phyloP scores from a whole-genome alignment of 2,113 vertebrate genomes.

The Sinocyclocheilus maitianheensis region DNA sequence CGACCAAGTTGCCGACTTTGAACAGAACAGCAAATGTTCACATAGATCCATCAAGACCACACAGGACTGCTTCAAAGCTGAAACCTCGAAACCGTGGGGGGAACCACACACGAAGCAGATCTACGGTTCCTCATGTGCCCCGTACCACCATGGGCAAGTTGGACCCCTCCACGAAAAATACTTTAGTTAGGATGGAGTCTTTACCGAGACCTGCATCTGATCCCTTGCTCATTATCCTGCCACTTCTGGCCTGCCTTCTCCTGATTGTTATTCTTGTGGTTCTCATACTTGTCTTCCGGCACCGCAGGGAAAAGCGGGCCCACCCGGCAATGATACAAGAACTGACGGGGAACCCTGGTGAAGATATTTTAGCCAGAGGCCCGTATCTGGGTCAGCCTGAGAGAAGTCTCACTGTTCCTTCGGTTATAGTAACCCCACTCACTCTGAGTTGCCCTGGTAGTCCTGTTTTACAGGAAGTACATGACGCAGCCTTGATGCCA shows the following conservation, averaged over 20 bases:
- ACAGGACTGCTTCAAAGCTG: slow-evolving; percentile 64
- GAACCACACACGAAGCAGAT: slow-evolving; percentile 56
- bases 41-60: slow-evolving; percentile 61
- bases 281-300: slow-evolving; percentile 76
- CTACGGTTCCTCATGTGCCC: slow-evolving; percentile 54
- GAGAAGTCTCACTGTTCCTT: slow-evolving; percentile 75
- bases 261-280: slow-evolving; percentile 72
- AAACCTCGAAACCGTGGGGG: slow-evolving; percentile 66
- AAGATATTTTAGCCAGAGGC: slow-evolving; percentile 46
- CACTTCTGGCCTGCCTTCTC: slow-evolving; percentile 77
- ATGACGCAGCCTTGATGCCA: slow-evolving; percentile 60
- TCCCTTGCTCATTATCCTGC: slow-evolving; percentile 76
- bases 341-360: slow-evolving; percentile 62
- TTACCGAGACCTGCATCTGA: slow-evolving; percentile 69
- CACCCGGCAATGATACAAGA: slow-evolving; percentile 66
- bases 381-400: slow-evolving; percentile 66
- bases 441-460: slow-evolving; percentile 57
- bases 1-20: slow-evolving; percentile 31
- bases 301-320: slow-evolving; percentile 76
- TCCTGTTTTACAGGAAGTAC: slow-evolving; percentile 51
- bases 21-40: slow-evolving; percentile 62
- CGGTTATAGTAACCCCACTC: slow-evolving; percentile 82
- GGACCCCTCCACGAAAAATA: slow-evolving; percentile 48
- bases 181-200: slow-evolving; percentile 58
- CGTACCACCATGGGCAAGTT: slow-evolving; percentile 50